Conservation (phyloP, 2,888 invertebrate species). For the Lasioglossum vierecki region DNA sequence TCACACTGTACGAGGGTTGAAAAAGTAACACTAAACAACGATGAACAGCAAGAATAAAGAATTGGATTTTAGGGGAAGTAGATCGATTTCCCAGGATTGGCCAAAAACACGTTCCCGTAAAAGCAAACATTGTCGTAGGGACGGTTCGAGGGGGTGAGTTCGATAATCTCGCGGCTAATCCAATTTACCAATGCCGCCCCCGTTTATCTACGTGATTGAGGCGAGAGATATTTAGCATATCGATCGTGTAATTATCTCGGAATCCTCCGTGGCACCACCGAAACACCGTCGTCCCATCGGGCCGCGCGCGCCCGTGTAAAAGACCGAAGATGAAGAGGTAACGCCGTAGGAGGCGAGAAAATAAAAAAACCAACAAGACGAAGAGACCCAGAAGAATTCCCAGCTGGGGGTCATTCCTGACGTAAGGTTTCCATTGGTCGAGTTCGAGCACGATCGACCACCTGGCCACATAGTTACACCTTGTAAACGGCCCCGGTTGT, state of each 20-base stretch:
- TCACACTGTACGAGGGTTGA: no score
- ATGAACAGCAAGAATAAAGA: background rate
- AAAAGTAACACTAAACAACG: no score
- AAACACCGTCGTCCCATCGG: background rate
- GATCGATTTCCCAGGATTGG: background rate
- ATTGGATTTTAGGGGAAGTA: no score
- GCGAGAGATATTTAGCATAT: slow-evolving; percentile 73
- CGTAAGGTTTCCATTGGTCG: slow-evolving; percentile 68
- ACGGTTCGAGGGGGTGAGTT: background rate
- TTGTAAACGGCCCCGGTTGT: slow-evolving; percentile 68
- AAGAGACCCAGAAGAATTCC: slow-evolving; percentile 61
- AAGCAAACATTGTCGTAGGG: slow-evolving; percentile 28
- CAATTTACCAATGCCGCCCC: slow-evolving; percentile 61
- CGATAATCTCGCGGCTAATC: slow-evolving; percentile 49
- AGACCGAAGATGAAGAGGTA: slow-evolving; percentile 79
- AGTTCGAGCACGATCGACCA: slow-evolving; percentile 71
- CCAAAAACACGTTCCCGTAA: slow-evolving; percentile 9
- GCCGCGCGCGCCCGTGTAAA: slow-evolving; percentile 19
- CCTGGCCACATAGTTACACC: slow-evolving; percentile 75
- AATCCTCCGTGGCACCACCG: slow-evolving; percentile 43
- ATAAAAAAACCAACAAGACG: slow-evolving; percentile 56
- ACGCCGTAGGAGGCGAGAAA: slow-evolving; percentile 79
- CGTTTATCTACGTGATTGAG: slow-evolving; percentile 66
- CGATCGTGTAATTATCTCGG: slow-evolving; percentile 75
- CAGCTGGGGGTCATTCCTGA: slow-evolving; percentile 79